Evolutionary conservation across 2,888 invertebrate species (phyloP).

Genomic region (Noctua comes): DNA sequence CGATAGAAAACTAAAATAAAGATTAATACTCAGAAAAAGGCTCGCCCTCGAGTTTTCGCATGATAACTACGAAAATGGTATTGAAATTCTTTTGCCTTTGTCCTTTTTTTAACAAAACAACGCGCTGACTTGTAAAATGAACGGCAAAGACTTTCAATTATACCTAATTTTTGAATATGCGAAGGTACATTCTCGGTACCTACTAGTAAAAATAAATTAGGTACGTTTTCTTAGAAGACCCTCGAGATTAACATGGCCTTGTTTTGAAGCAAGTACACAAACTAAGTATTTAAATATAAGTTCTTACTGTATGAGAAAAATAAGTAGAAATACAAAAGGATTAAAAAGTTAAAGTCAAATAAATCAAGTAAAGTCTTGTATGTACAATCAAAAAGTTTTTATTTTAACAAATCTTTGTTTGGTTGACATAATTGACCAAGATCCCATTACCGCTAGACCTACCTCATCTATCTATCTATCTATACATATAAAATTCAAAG

Average conservation of each 20-base stretch:
- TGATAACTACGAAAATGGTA: constrained; percentile 22
- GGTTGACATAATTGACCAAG: background rate
- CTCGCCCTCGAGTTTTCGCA: constrained; percentile 4
- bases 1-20: constrained; percentile 47
- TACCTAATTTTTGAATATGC: background rate
- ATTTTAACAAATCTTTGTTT: background rate
- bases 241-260: background rate
- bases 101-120: background rate
- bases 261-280: constrained; percentile 1
- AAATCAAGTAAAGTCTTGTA: background rate
- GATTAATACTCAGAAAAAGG: constrained; percentile 40
- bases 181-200: background rate
- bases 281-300: background rate
- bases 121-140: background rate
- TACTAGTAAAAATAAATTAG: constrained; percentile 2
- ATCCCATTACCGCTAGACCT: too few relatives aligned
- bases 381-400: background rate
- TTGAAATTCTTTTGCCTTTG: constrained; percentile 15
- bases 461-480: too few relatives aligned
- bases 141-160: constrained; percentile 13
- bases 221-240: constrained; percentile 2
- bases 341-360: background rate
- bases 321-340: background rate
- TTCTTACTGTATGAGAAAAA: background rate
- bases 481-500: too few relatives aligned